Evolutionary conservation across 2,797 vertebrate genomes (phyloP).

Genomic region (Microctenopoma stevenorrisi): DNA sequence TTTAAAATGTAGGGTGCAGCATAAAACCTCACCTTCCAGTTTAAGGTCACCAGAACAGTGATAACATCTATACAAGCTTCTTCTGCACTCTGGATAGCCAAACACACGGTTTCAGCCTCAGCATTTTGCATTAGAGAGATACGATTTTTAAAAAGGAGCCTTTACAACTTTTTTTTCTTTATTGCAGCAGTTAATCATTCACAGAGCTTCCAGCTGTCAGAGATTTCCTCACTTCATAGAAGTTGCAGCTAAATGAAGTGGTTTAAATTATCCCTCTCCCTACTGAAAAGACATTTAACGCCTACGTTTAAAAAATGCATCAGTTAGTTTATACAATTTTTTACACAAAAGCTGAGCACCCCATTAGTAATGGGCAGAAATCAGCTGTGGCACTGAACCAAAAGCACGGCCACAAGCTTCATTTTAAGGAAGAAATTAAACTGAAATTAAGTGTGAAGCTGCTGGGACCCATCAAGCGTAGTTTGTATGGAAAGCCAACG

Average conservation of each 20-base stretch:
- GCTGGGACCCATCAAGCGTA: constrained; percentile 31
- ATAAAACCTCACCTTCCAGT: too few relatives aligned
- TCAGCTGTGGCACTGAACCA: constrained; percentile 8
- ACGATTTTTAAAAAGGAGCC: not conserved
- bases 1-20: too few relatives aligned
- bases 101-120: not conserved
- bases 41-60: too few relatives aligned
- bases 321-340: constrained; percentile 5
- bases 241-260: constrained; percentile 16
- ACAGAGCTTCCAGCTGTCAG: constrained; percentile 17
- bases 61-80: too few relatives aligned
- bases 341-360: constrained; percentile 13
- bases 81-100: too few relatives aligned
- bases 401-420: constrained; percentile 9
- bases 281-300: constrained; percentile 22
- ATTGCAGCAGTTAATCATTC: constrained; percentile 36
- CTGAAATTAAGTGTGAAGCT: constrained; percentile 49
- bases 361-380: constrained; percentile 4
- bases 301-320: constrained; percentile 2
- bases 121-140: not conserved
- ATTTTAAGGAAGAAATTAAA: constrained; percentile 34
- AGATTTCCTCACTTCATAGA: constrained; percentile 12
- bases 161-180: constrained; percentile 4
- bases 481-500: constrained; percentile 33
- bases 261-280: constrained; percentile 26